A percentile compares a stretch with the other conserved stretches of the same genome.
Conservation (phyloP, 2,113 vertebrate genomes). For the Oenanthe melanoleuca region DNA sequence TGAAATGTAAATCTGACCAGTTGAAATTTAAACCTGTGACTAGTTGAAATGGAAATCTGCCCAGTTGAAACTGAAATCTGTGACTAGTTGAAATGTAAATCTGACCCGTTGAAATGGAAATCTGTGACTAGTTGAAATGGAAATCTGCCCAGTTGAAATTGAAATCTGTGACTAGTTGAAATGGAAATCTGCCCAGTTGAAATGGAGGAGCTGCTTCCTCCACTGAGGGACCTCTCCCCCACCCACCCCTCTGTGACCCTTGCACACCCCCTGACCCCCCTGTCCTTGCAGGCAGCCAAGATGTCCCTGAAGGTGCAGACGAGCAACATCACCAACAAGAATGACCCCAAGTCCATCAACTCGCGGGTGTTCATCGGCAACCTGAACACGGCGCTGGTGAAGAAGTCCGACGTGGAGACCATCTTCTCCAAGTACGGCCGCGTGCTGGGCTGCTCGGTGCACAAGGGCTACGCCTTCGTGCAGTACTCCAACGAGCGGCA, state of each 20-base stretch:
- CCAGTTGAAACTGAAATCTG: too few relatives aligned
- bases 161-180: too few relatives aligned
- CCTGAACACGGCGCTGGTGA: constrained; percentile 93
- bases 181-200: too few relatives aligned
- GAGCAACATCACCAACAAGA: constrained; percentile 97
- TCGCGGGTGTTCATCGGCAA: constrained; percentile 96
- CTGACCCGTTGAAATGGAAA: too few relatives aligned
- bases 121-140: too few relatives aligned
- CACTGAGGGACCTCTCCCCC: background rate
- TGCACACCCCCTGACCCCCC: background rate
- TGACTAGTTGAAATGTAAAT: too few relatives aligned
- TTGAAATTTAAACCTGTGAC: too few relatives aligned
- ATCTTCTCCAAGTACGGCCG: constrained; percentile 93
- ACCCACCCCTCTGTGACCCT: background rate
- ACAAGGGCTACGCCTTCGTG: constrained; percentile 93
- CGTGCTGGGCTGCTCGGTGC: constrained; percentile 90
- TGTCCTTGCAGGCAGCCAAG: constrained; percentile 59
- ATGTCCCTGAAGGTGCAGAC: constrained; percentile 95
- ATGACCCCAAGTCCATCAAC: constrained; percentile 94
- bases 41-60: too few relatives aligned
- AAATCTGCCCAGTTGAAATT: too few relatives aligned
- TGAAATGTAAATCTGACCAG: too few relatives aligned
- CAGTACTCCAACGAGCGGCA: constrained; percentile 91
- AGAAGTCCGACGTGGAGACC: constrained; percentile 91
- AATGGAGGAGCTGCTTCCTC: background rate